Percentiles rank a stretch among this genome's conserved stretches.
These are phyloP conservation scores for Apteryx owenii DNA, from an alignment of 2,113 vertebrate genomes.

Conservation along the genomic window DNA sequence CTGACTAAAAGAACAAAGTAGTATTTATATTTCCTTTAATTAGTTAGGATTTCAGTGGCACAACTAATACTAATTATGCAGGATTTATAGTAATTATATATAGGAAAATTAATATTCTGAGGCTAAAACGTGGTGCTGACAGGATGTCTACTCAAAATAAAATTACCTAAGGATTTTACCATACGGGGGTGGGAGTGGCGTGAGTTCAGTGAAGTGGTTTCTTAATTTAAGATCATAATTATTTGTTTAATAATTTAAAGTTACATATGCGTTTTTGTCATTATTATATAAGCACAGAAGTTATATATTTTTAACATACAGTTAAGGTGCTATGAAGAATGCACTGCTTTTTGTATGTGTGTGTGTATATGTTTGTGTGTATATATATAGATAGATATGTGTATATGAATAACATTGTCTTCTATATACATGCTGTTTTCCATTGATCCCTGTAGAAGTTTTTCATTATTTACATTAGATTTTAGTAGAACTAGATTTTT, in stretches of 20 bases:
- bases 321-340: neutral
- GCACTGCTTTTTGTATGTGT: neutral
- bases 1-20: neutral
- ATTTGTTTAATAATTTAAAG: neutral
- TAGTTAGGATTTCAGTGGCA: neutral
- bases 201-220: neutral
- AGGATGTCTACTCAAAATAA: neutral
- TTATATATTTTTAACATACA: neutral
- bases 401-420: neutral
- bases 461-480: neutral
- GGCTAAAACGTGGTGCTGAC: neutral
- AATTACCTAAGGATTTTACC: neutral
- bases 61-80: neutral
- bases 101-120: neutral
- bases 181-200: too few relatives aligned
- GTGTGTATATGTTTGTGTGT: too few relatives aligned
- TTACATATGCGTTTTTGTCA: neutral
- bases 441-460: neutral
- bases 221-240: neutral
- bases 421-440: neutral
- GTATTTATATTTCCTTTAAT: neutral
- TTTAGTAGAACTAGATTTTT: neutral
- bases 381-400: neutral
- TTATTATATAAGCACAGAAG: neutral
- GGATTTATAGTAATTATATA: neutral